Conservation (phyloP, 2,113 vertebrate species). For the Misgurnus anguillicaudatus region DNA sequence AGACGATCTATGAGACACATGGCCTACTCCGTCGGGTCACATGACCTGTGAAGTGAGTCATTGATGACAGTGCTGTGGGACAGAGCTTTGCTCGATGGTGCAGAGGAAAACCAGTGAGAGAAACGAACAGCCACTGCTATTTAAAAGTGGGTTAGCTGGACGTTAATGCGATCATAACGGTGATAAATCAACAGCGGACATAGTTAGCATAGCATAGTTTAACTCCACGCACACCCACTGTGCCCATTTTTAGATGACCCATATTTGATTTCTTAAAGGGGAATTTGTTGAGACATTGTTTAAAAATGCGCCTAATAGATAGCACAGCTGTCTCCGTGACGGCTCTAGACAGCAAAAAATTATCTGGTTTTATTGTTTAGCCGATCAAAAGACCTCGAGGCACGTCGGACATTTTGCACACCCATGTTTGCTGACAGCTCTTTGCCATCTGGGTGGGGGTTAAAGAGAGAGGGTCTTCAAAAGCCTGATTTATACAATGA, state of each 20-base stretch:
- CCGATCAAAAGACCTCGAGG: too few species aligned
- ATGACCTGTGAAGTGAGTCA: conserved; percentile 72
- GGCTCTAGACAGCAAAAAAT: too few species aligned
- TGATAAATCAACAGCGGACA: conserved; percentile 29
- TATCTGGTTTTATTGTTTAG: too few species aligned
- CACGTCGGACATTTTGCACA: too few species aligned
- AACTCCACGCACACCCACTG: neutral
- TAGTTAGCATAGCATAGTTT: conserved; percentile 23
- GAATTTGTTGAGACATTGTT: neutral
- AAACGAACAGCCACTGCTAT: conserved; percentile 33
- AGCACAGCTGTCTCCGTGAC: neutral
- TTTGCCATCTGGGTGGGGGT: too few species aligned
- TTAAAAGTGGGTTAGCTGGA: conserved; percentile 14
- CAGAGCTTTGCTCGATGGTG: conserved; percentile 37
- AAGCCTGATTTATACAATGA: too few species aligned
- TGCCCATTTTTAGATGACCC: neutral
- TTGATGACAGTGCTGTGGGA: conserved; percentile 65
- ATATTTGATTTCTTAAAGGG: neutral
- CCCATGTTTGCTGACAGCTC: too few species aligned
- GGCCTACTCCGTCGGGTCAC: conserved; percentile 54
- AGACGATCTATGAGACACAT: conserved; percentile 72
- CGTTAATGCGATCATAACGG: conserved; percentile 4
- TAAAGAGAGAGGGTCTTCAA: too few species aligned
- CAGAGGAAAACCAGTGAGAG: conserved; percentile 33
- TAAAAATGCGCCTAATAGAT: neutral